Base-by-base conservation (phyloP, 2,888 invertebrate species). In the Hydroisotoma schaefferi region DNA sequence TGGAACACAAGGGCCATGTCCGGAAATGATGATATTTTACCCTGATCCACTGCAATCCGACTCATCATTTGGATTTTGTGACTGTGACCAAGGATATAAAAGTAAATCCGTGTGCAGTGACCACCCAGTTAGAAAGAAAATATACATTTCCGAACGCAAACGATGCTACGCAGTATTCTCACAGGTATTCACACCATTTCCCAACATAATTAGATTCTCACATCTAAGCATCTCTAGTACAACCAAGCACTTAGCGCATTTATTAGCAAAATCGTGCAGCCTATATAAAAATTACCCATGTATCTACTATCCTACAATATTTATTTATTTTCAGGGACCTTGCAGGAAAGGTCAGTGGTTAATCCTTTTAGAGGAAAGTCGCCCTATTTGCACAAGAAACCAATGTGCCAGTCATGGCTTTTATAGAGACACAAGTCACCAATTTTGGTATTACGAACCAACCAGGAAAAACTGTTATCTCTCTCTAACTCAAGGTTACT, bases 401-500 rank as follows among this genome's bases (percentile, higher is more conserved):
- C 60, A 57, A 6, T 65, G 57, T 26, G 23, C 49, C 3, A 2
- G 4, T 3, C 27, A 18, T 6, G 48, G 48, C 15, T 5, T 18
- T 4, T 23, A n/a, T 1, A 43, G 40, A 15, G 40, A 43, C n/a
- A 51, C 20, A 3, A 20, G 48, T 2, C 23, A 52, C 23, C 53
- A 56, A 54, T 66, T 63, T 40, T 63, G 63, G 63, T 66, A 54
- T 43, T 59, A 51, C 25, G 61, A 66, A 40, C 57, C 61, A 1
- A 1, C 23, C 3, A 18, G 55, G 26, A 49, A 49, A 23, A 25
- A 47, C 2, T 66, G 66, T 26, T 61, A 33, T 33, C 33, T 43
- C 15, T 23, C 63, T 2, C 44, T 60, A 20, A 60, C 62, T n/a
- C 55, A 40, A 40, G 66, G 63, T 2, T 61, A 66, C 20, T 66